A percentile compares a stretch with the other conserved stretches of the same genome.
These are phyloP conservation scores for Pseudorectes ferrugineus DNA, from an alignment of 2,113 vertebrate genomes.

Conservation along the genomic window DNA sequence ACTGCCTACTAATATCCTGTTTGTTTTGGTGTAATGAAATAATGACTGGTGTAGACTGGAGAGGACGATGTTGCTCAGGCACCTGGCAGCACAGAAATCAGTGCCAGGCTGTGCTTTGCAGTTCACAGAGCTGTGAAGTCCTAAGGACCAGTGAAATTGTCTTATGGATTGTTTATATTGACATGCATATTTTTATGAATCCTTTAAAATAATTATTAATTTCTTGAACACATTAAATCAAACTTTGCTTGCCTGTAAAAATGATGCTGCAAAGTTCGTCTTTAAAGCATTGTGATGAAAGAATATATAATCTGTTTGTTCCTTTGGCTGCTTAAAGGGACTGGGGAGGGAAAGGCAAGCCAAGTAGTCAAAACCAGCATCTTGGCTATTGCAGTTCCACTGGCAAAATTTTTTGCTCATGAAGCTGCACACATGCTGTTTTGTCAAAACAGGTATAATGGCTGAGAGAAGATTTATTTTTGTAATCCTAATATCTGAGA, in stretches of 20 bases:
- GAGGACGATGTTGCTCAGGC: not conserved
- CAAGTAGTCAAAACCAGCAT: not conserved
- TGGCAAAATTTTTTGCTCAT: not conserved
- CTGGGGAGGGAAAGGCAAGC: not conserved
- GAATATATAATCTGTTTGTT: not conserved
- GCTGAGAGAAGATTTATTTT: not conserved
- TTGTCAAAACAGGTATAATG: not conserved
- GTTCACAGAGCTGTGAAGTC: not conserved
- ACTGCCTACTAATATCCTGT: not conserved
- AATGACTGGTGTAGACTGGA: not conserved
- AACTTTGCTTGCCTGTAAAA: not conserved
- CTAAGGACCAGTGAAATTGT: not conserved
- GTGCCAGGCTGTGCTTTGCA: not conserved
- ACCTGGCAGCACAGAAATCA: not conserved
- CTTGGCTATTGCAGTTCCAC: not conserved
- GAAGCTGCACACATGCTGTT: not conserved
- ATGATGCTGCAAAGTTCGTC: not conserved
- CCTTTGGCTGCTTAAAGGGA: not conserved
- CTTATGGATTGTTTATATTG: not conserved
- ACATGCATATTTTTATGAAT: not conserved
- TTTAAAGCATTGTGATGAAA: not conserved
- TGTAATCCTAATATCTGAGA: not conserved
- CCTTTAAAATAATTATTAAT: not conserved
- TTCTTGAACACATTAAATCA: not conserved
- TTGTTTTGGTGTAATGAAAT: not conserved